Percentiles rank a stretch among this genome's conserved stretches.
These are phyloP conservation scores for Miltochrista miniata DNA, from an alignment of 2,888 invertebrate genomes.

Conservation along the genomic window DNA sequence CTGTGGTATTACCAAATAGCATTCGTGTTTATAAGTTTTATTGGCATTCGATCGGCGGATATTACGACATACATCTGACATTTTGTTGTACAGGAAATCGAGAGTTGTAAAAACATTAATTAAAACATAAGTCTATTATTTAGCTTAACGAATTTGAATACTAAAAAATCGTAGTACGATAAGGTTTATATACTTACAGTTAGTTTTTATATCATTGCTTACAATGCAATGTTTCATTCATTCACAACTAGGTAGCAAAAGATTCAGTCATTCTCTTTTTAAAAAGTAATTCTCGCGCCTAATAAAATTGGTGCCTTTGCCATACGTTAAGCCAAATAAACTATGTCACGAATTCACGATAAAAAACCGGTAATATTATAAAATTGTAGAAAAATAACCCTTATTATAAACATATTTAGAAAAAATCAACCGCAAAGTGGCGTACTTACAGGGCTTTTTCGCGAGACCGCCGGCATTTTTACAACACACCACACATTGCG, in stretches of 20 bases:
- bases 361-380: neutral
- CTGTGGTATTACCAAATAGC: slow-evolving; percentile 33
- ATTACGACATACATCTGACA: slow-evolving; percentile 46
- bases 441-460: slow-evolving; percentile 16
- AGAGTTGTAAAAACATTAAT: slow-evolving; percentile 32
- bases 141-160: slow-evolving; percentile 6
- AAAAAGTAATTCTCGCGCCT: too few species aligned
- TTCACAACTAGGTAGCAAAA: neutral
- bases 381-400: slow-evolving; percentile 3
- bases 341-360: slow-evolving; percentile 14
- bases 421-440: slow-evolving; percentile 4
- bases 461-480: slow-evolving; percentile 30
- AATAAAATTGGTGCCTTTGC: too few species aligned
- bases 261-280: neutral
- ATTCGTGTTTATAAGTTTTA: slow-evolving; percentile 28
- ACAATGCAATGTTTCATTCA: neutral
- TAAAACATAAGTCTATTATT: slow-evolving; percentile 15
- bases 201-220: too few species aligned
- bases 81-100: slow-evolving; percentile 54
- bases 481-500: slow-evolving; percentile 41
- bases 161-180: neutral
- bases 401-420: slow-evolving; percentile 7
- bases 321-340: neutral
- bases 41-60: slow-evolving; percentile 42
- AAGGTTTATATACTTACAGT: too few species aligned